Conservation (phyloP, 2,888 invertebrate species). For the Xanthorhoe designata region DNA sequence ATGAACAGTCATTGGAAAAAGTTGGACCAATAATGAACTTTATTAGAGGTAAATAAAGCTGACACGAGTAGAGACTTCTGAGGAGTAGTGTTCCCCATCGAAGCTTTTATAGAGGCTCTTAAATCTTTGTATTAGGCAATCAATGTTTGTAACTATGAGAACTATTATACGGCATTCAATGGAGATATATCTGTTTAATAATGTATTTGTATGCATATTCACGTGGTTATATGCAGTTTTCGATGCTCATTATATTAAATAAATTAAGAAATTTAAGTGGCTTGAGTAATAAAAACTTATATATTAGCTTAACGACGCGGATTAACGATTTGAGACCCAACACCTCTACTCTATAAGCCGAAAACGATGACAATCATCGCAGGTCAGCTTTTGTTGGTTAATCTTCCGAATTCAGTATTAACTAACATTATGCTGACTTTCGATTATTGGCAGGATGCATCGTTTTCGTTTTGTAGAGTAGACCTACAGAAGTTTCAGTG, state of each 20-base stretch:
- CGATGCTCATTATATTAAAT: slow-evolving; percentile 8
- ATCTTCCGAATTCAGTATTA: no score
- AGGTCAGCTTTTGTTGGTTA: no score
- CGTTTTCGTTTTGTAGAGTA: no score
- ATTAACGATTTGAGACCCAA: not conserved
- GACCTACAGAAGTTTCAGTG: no score
- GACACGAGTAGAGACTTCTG: slow-evolving; percentile 4
- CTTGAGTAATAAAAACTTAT: not conserved
- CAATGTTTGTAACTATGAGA: slow-evolving; percentile 40
- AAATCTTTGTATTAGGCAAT: slow-evolving; percentile 45
- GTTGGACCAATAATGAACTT: slow-evolving; percentile 12
- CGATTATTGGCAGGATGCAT: no score
- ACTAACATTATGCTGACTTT: no score
- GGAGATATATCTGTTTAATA: slow-evolving; percentile 31
- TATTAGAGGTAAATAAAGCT: not conserved
- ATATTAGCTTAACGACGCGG: not conserved
- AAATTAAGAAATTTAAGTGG: not conserved
- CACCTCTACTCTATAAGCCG: no score
- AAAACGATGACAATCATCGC: no score
- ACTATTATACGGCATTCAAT: slow-evolving; percentile 30
- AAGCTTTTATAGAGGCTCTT: slow-evolving; percentile 43
- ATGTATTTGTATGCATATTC: slow-evolving; percentile 15
- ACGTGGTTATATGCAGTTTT: slow-evolving; percentile 27
- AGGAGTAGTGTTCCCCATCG: slow-evolving; percentile 34
- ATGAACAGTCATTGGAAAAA: slow-evolving; percentile 18